Evolutionary conservation across 2,888 invertebrate species (phyloP), one percentile per base, ranked within the genome.

Genomic region (Drosophila tanythrix): DNA sequence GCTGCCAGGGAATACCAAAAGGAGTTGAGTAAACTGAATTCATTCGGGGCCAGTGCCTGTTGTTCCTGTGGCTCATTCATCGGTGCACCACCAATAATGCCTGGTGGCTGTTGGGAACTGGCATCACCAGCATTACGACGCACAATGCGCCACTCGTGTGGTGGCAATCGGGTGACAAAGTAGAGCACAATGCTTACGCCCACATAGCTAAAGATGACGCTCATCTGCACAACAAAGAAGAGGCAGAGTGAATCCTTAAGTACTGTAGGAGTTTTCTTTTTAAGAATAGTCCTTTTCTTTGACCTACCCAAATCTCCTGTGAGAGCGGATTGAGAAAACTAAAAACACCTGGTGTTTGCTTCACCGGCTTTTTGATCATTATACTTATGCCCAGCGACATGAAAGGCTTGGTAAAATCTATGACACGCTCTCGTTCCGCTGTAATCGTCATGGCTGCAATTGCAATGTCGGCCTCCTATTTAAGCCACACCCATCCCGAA

Each of bases 1-100:
- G 99, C 98, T 27, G 99, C 99, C 80, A 99, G 94, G 0, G 99
- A 96, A 93, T 99, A 99, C 99, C 99, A 99, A 84, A 99, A 95
- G 70, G 98, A 98, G 94, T 99, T 99, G 93, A 98, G 95, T 91
- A 99, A 96, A 87, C 97, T 97, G 94, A 99, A 99, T 91, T 98
- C 98, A 92, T 98, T 98, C 58, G 50, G 43, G 0, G 88, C 70
- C 13, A 63, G 29, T 1, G 70, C 40, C 0, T 70, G 62, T 3
- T 68, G 76, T 8, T 81, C 69, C 52, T 62, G 70, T 35, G 53
- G 61, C 15, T 73, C 55, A 13, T 0, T 40, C 55, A 55, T 46
- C 62, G 43, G 83, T 40, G 82, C 88, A 25, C 91, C 92, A 11
- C 92, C 91, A 58, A 91, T 91, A 48, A 91, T 90, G n/a, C 92